Base-by-base conservation (phyloP, 2,113 vertebrate genomes). In the Clarias batrachus region DNA sequence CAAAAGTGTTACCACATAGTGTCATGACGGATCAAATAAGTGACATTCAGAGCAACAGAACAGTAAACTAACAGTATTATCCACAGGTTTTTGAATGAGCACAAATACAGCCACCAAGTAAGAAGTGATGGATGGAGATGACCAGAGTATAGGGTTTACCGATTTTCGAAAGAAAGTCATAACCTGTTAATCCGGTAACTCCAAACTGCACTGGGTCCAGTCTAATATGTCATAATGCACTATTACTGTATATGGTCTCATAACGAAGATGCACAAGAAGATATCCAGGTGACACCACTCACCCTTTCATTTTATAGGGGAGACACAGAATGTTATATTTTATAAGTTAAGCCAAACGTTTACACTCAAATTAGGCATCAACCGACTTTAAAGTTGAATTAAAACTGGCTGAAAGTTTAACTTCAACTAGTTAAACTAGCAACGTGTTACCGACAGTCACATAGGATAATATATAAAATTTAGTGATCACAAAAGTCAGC, bases 401-500 rank as follows among this genome's bases (percentile, higher is more conserved):
- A 37, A 37, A 59, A 59, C 17, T 48, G 48, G 6, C 7, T 48
- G 48, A 48, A 48, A 16, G 27, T 66, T 68, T 27, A 66, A 66
- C 8, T 5, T 30, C 65, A 66, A 30, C 65, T 66, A 27, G n/a
- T 66, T 1, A 3, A 66, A 27, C 10, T 27, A 27, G 25, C 11
- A 13, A n/a, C 62, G n/a, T 65, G n/a, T 65, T 16, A 27, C 63
- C 12, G n/a, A 17, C 70, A 41, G 68, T 88, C 91, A 92, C 92
- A 86, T 91, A 92, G 86, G 80, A 83, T 88, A 84, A 73, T 82
- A 37, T 79, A 84, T 90, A 82, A 82, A 27, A 56, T 65, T 37
- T 80, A 25, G 59, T 68, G 37, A 87, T 71, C 87, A 87, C 10
- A 87, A 91, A 91, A 93, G 85, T 78, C 86, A 83, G 80, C 79